Evolutionary conservation across 1,140 invertebrate species (phyloP).

Genomic region (Saxidomus purpurata): DNA sequence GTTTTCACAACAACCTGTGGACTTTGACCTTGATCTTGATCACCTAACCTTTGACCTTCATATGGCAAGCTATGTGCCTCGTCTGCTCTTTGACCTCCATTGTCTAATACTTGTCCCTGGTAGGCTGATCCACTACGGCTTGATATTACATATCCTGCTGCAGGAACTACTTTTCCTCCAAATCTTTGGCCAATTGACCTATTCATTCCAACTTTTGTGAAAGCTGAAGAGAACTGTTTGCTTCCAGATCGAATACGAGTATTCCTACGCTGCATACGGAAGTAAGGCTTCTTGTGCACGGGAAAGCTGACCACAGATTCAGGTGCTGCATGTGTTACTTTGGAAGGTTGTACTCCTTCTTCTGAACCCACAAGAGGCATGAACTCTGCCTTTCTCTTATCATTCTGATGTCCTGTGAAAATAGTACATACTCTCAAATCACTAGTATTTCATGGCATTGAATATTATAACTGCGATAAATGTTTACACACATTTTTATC

Average conservation of each 20-base stretch:
- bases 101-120: neutral
- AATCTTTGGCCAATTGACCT: neutral
- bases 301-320: neutral
- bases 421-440: too few species aligned
- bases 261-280: neutral
- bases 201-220: neutral
- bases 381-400: neutral
- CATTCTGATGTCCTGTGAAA: neutral
- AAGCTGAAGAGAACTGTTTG: neutral
- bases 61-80: neutral
- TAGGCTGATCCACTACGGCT: neutral
- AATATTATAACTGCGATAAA: too few species aligned
- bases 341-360: neutral
- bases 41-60: conserved; percentile 1
- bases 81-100: neutral
- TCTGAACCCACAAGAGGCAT: neutral
- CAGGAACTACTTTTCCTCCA: neutral
- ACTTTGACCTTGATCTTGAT: neutral
- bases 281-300: neutral
- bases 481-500: too few species aligned
- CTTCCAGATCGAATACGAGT: neutral
- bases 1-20: neutral
- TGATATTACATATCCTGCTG: neutral
- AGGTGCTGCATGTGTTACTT: neutral
- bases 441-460: too few species aligned